Evolutionary conservation across 2,888 invertebrate species (phyloP).

Genomic region (Lasioglossum calceatum): DNA sequence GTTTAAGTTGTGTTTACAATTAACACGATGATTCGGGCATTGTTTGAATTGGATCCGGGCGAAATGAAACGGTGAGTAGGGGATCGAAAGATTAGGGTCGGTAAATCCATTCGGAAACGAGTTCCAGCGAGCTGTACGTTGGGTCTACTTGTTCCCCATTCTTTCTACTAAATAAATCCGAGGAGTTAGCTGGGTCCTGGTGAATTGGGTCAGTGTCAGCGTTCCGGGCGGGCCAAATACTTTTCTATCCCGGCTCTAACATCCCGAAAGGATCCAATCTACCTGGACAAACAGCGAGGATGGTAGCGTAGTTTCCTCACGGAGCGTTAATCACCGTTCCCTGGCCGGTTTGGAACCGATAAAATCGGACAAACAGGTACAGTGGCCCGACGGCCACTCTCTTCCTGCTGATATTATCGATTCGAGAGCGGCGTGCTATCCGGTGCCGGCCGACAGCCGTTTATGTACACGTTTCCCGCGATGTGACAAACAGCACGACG

Average conservation of each 20-base stretch:
- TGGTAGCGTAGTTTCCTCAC: not conserved
- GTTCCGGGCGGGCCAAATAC: not conserved
- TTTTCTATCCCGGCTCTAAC: not conserved
- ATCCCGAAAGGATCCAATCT: constrained; percentile 1
- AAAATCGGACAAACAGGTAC: constrained; percentile 39
- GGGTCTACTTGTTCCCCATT: not conserved
- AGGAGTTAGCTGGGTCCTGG: not conserved
- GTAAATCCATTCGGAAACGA: not conserved
- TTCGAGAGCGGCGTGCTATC: constrained; percentile 33
- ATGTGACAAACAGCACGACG: constrained; percentile 71
- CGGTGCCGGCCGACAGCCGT: constrained; percentile 64
- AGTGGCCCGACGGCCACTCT: constrained; percentile 27
- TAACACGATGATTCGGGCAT: not conserved
- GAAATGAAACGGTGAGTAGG: not conserved
- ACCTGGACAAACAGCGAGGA: not conserved
- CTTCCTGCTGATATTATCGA: constrained; percentile 61
- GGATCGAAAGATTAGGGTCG: not conserved
- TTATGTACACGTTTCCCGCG: constrained; percentile 66
- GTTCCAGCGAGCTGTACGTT: not conserved
- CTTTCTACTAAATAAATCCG: not conserved
- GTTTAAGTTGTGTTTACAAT: not conserved
- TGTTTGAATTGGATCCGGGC: not conserved
- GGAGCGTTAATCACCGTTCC: constrained; percentile 14
- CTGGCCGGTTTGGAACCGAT: not conserved
- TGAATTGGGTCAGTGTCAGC: not conserved